Conservation (phyloP, 2,113 vertebrate genomes). For the Drymodes brunneopygia region DNA sequence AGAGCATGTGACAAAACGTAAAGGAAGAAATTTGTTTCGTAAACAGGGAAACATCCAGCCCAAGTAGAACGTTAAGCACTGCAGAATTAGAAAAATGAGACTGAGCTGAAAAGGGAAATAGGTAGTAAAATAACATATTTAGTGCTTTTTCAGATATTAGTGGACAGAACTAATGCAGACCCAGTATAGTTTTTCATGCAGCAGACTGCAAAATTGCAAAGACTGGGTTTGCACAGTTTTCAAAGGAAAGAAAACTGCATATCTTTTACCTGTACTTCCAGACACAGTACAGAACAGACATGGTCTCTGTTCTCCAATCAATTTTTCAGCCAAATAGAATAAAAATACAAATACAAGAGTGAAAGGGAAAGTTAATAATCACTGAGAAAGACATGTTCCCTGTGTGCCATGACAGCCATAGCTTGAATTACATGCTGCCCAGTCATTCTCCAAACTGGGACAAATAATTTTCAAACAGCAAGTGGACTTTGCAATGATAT, state of each 20-base stretch:
- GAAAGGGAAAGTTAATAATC: neutral
- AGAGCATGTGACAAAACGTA: neutral
- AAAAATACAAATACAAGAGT: neutral
- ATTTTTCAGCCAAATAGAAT: neutral
- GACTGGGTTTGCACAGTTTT: neutral
- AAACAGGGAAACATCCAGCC: neutral
- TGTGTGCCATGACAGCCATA: neutral
- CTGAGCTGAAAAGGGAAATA: neutral
- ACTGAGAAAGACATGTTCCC: neutral
- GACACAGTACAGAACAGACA: neutral
- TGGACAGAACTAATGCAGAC: neutral
- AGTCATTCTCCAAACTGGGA: neutral
- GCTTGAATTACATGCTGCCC: neutral
- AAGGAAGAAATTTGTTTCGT: neutral
- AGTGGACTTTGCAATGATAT: neutral
- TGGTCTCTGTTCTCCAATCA: neutral
- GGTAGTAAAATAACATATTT: neutral
- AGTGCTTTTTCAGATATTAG: neutral
- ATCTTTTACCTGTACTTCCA: neutral
- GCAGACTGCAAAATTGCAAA: neutral
- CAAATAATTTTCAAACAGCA: neutral
- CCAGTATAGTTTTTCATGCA: neutral
- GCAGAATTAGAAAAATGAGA: neutral
- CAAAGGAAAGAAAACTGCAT: accelerated
- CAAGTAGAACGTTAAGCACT: neutral